Conservation (phyloP, 2,888 invertebrate species). For the Thymelicus sylvestris region DNA sequence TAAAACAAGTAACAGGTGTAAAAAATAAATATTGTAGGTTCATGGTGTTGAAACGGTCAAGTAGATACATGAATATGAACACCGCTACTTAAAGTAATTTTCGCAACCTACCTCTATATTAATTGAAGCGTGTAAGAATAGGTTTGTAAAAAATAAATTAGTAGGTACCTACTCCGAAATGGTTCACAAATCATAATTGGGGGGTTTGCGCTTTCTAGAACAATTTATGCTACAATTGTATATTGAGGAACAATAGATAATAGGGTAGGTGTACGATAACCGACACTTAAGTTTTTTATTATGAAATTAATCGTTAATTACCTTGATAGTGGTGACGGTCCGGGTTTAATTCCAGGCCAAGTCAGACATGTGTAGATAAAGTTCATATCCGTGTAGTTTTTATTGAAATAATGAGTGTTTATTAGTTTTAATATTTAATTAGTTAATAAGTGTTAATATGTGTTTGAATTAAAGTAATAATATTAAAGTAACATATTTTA, state of each 20-base stretch:
- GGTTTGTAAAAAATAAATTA: slow-evolving; percentile 34
- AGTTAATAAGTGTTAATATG: too few relatives aligned
- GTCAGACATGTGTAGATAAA: too few relatives aligned
- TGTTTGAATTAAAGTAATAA: too few relatives aligned
- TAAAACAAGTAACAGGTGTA: too few relatives aligned
- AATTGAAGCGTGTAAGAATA: slow-evolving; percentile 29
- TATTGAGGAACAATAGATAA: slow-evolving; percentile 30
- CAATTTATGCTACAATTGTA: slow-evolving; percentile 21
- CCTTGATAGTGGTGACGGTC: too few relatives aligned
- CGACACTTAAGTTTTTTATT: too few relatives aligned
- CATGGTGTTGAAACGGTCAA: slow-evolving; percentile 28
- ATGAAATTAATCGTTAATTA: too few relatives aligned
- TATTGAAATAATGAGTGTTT: too few relatives aligned
- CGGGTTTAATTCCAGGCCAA: too few relatives aligned
- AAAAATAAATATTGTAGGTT: background rate
- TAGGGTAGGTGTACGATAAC: background rate
- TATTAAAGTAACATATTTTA: too few relatives aligned
- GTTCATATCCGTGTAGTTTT: too few relatives aligned
- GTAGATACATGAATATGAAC: slow-evolving; percentile 1
- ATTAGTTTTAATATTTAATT: too few relatives aligned
- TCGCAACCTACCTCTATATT: slow-evolving; percentile 1
- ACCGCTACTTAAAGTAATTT: slow-evolving; percentile 29
- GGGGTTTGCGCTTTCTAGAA: slow-evolving; percentile 19
- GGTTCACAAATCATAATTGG: slow-evolving; percentile 17
- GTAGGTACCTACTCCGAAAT: slow-evolving; percentile 8